Conservation (phyloP, 2,113 vertebrate species). For the Clarias magur region DNA sequence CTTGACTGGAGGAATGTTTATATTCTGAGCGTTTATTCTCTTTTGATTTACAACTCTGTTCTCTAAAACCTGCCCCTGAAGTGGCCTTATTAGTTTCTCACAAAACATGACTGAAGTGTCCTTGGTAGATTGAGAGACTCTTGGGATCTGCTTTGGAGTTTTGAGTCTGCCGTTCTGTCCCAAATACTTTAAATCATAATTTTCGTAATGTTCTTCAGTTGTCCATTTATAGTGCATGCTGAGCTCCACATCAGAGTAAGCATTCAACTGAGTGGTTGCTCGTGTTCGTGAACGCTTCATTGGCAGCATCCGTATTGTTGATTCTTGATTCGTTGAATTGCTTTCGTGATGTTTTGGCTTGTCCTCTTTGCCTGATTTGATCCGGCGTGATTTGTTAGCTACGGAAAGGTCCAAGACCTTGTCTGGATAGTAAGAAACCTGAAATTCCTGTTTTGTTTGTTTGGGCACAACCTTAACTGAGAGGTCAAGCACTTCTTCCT, state of each 20-base stretch:
- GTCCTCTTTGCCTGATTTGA: constrained; percentile 5
- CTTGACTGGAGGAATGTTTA: constrained; percentile 84
- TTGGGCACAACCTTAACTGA: constrained; percentile 73
- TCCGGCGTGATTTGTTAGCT: constrained; percentile 61
- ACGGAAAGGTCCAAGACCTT: constrained; percentile 77
- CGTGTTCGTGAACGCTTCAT: constrained; percentile 49
- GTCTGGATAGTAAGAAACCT: constrained; percentile 62
- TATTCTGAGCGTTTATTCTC: constrained; percentile 84
- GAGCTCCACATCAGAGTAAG: constrained; percentile 58
- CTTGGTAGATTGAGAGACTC: constrained; percentile 56
- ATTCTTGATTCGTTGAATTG: constrained; percentile 58
- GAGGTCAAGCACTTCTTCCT: constrained; percentile 80
- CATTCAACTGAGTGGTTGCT: constrained; percentile 50
- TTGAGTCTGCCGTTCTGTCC: constrained; percentile 72
- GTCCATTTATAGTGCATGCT: constrained; percentile 71
- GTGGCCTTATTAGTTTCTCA: constrained; percentile 80
- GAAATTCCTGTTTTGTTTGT: constrained; percentile 60
- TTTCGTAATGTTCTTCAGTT: constrained; percentile 57
- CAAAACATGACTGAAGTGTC: constrained; percentile 61
- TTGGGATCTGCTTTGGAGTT: constrained; percentile 78
- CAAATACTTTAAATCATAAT: constrained; percentile 61
- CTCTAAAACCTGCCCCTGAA: constrained; percentile 81
- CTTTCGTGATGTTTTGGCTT: constrained; percentile 30
- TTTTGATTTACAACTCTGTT: constrained; percentile 83
- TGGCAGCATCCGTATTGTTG: constrained; percentile 32